Base-by-base conservation (phyloP, 2,797 vertebrate species). In the Betta splendens region DNA sequence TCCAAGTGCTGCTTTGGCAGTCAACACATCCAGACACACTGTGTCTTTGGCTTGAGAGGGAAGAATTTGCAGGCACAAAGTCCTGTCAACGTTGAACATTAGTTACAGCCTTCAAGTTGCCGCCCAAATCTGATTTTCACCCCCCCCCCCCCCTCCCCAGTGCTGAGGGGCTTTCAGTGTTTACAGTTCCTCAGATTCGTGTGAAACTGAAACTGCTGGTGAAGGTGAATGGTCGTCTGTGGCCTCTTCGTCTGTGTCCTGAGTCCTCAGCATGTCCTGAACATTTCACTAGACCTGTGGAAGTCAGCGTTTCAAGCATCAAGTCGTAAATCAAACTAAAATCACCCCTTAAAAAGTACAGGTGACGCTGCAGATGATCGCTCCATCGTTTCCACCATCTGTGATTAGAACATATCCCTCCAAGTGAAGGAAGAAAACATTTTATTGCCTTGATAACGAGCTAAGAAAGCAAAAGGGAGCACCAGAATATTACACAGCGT, bases 371-470 rank as follows among this genome's bases (percentile, higher is more conserved):
- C 39, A 39, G 20, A 28, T 2, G 3, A 17, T 36, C n/a, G 25
- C 16, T 37, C 13, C 17, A 31, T 49, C 22, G 44, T 63, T 42
- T 17, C 11, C 7, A 26, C 48, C 54, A 40, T 62, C 15, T 64
- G 47, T 37, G 35, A 57, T 68, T 56, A 50, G 64, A 65, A 10
- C 16, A 13, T 58, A 59, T 73, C 66, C 40, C 23, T 29, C 26
- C 53, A 50, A 26, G 17, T 48, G 42, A 51, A 33, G 75, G 42
- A 28, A 17, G 48, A 15, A 57, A 1, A 61, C 17, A 54, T 67
- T 69, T 72, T 46, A 69, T 22, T 37, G 22, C 62, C 48, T 4
- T 40, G 29, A 33, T 67, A 67, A 56, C 50, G 54, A 70, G 53
- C 39, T 45, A 35, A 51, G 44, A 48, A 50, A 8, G 53, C 22